Evolutionary conservation across 2,113 vertebrate genomes (phyloP).

Genomic region (Bufo bufo): DNA sequence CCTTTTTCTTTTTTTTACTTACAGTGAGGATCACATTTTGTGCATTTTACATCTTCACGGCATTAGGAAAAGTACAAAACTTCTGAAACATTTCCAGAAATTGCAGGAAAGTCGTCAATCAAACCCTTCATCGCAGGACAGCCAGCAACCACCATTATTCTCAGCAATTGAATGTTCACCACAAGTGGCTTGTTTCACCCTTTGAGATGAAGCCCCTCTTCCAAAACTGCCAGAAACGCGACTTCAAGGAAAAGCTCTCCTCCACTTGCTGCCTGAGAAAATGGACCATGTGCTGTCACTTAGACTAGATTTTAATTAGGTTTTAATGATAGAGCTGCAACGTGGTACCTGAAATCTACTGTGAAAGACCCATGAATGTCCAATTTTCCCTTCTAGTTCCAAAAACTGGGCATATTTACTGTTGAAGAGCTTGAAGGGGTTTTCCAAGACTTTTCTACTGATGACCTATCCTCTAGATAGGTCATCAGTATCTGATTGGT

Average conservation of each 20-base stretch:
- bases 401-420: no score
- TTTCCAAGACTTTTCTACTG: no score
- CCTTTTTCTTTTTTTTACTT: background rate
- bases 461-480: no score
- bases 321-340: background rate
- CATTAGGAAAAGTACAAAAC: rapidly evolving
- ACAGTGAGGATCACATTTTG: slow-evolving; percentile 64
- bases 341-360: background rate
- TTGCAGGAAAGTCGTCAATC: background rate
- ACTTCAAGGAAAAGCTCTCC: no score
- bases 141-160: slow-evolving; percentile 24
- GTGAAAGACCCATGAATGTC: background rate
- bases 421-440: no score
- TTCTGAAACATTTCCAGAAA: background rate
- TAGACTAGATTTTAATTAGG: background rate
- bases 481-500: no score
- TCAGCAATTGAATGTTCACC: slow-evolving; percentile 53
- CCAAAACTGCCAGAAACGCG: no score
- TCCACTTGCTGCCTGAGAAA: background rate
- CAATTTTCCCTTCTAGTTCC: no score
- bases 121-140: background rate
- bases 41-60: slow-evolving; percentile 57
- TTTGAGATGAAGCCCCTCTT: background rate
- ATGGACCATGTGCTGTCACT: background rate
- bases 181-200: slow-evolving; percentile 6